phyloP scores from a whole-genome alignment of 2,888 invertebrate genomes.

The Autographa gamma region DNA sequence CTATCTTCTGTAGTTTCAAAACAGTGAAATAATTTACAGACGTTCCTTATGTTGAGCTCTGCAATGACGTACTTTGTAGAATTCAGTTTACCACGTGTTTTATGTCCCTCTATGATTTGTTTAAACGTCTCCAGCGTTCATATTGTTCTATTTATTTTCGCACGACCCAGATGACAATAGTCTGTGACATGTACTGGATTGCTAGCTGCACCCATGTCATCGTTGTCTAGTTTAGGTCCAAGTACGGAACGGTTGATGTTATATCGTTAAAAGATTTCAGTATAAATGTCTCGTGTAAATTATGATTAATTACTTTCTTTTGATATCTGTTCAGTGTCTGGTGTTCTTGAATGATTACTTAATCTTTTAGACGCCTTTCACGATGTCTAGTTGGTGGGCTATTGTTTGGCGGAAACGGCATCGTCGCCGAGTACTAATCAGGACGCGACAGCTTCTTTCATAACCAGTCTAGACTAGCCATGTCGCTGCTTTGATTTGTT shows the following conservation, averaged over 20 bases:
- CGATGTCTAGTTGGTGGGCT: background rate
- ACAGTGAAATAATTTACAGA: background rate
- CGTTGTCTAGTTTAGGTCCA: background rate
- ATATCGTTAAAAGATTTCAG: background rate
- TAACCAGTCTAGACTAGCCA: slow-evolving; percentile 38
- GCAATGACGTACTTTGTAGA: background rate
- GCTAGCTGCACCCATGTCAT: slow-evolving; percentile 47
- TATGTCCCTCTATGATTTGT: background rate
- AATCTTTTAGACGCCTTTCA: background rate
- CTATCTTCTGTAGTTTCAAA: background rate
- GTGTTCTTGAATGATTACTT: background rate
- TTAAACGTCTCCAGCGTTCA: background rate
- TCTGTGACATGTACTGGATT: slow-evolving; percentile 42
- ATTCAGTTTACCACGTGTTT: background rate
- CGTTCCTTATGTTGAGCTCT: background rate
- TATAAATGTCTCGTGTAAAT: background rate
- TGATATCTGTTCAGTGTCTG: background rate
- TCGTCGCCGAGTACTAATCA: slow-evolving; percentile 62
- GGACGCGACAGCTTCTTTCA: slow-evolving; percentile 63
- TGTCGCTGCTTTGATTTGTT: slow-evolving; percentile 32
- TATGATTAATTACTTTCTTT: background rate
- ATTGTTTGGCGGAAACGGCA: slow-evolving; percentile 8
- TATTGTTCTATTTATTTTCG: background rate
- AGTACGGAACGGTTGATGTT: background rate
- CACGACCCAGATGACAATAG: slow-evolving; percentile 16